Percentiles rank a stretch among this genome's conserved stretches.
Conservation (phyloP, 2,888 invertebrate species). For the Cheiracanthium punctorium region DNA sequence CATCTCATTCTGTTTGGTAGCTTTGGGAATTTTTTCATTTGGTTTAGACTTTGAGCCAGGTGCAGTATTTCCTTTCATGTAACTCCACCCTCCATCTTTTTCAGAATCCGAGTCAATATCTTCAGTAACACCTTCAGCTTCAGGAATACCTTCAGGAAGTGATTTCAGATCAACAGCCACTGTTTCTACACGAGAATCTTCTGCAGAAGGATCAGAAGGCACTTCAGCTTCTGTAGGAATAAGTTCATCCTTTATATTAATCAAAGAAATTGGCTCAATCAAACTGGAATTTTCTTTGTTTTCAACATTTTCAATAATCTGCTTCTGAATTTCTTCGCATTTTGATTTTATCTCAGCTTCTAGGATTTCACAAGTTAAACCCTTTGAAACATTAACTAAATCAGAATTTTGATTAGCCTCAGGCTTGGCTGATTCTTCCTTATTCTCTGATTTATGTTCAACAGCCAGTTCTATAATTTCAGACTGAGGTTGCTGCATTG, state of each 20-base stretch:
- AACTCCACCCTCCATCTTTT: constrained; percentile 70
- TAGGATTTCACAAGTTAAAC: neutral
- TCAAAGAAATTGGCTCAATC: neutral
- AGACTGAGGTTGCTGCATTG: no score
- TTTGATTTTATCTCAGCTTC: neutral
- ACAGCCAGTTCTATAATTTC: no score
- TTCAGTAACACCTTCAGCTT: constrained; percentile 70
- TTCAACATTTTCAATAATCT: neutral
- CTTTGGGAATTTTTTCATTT: neutral
- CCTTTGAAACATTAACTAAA: no score
- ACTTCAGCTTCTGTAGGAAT: constrained; percentile 19
- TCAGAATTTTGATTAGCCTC: neutral
- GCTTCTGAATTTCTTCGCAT: neutral
- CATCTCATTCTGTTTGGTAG: neutral
- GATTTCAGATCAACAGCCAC: constrained; percentile 58
- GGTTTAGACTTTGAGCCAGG: constrained; percentile 22
- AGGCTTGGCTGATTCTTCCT: no score
- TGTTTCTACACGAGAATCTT: constrained; percentile 38
- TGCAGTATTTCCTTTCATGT: constrained; percentile 54
- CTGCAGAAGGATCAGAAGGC: constrained; percentile 29
- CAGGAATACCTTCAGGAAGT: constrained; percentile 68
- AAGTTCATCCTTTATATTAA: constrained; percentile 7
- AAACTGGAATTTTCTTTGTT: neutral
- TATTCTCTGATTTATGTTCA: no score
- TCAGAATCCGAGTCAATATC: constrained; percentile 70